Percentiles rank a stretch among this genome's conserved stretches.
Evolutionary conservation across 2,888 invertebrate species (phyloP).

Genomic region (Ormyrus labotus): DNA sequence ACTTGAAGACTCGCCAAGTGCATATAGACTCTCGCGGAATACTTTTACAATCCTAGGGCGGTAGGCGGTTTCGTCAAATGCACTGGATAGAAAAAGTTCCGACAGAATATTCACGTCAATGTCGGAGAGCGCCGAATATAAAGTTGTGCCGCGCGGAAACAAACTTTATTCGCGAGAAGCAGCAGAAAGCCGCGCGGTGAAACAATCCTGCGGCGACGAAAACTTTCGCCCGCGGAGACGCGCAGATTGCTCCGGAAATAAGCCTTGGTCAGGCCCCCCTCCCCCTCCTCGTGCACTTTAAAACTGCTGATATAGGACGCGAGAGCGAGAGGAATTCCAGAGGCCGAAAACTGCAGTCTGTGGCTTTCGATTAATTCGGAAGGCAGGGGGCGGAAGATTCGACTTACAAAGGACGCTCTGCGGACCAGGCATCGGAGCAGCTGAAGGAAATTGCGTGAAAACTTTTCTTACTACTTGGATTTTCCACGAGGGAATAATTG

Average conservation of each 20-base stretch:
- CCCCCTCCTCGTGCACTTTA: conserved; percentile 14
- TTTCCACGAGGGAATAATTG: conserved; percentile 48
- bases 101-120: conserved; percentile 5
- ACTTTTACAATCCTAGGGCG: not conserved
- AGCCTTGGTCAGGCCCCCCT: conserved; percentile 36
- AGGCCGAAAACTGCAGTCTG: conserved; percentile 38
- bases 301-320: conserved; percentile 45
- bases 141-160: conserved; percentile 37
- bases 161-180: conserved; percentile 31
- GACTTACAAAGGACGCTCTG: not conserved
- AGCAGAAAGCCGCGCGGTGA: conserved; percentile 1
- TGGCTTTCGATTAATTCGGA: conserved; percentile 53
- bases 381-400: not conserved
- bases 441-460: conserved; percentile 22
- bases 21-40: not conserved
- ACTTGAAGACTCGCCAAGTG: no score
- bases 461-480: conserved; percentile 33
- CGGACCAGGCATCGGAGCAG: not conserved
- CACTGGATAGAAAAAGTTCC: conserved; percentile 10
- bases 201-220: conserved; percentile 37
- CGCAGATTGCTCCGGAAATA: conserved; percentile 45
- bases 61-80: conserved; percentile 21
- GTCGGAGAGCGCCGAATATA: not conserved
- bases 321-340: conserved; percentile 20
- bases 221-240: conserved; percentile 15